Conservation (phyloP, 37 sponge, comb jelly and placozoan species). For the Hexactinellida sp. region DNA sequence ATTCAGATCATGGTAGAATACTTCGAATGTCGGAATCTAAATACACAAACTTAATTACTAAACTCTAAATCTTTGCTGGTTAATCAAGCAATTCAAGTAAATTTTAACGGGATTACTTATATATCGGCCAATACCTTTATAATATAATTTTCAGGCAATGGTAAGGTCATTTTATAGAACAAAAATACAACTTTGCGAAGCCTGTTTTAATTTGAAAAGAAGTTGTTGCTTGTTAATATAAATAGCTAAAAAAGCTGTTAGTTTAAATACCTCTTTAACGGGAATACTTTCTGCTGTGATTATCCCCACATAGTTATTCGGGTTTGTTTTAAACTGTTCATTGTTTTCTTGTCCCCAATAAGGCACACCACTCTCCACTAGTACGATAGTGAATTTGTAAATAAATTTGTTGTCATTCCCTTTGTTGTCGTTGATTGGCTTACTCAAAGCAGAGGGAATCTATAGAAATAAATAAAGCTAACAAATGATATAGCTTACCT, state of each 20-base stretch:
- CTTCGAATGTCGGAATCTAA: not conserved
- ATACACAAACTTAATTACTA: no score
- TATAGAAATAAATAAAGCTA: not conserved
- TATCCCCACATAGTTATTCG: not conserved
- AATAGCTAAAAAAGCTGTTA: no score
- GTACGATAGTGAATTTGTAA: not conserved
- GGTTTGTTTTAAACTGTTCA: not conserved
- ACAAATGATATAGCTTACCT: not conserved
- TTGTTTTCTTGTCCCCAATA: not conserved
- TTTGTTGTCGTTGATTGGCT: not conserved
- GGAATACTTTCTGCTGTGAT: not conserved
- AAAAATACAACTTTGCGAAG: no score
- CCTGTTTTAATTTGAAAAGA: no score
- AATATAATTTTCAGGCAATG: no score
- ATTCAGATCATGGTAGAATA: not conserved
- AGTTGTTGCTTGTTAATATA: no score
- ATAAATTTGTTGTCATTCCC: not conserved
- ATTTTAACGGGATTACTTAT: no score
- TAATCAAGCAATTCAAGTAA: not conserved
- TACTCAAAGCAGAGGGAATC: constrained; percentile 10
- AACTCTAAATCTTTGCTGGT: not conserved
- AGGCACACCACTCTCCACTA: not conserved
- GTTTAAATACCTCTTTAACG: not conserved
- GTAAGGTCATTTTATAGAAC: no score
- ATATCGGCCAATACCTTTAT: no score